A percentile compares a stretch with the other conserved stretches of the same genome.
Conservation (phyloP, 2,113 vertebrate genomes). For the Cichladusa arquata region DNA sequence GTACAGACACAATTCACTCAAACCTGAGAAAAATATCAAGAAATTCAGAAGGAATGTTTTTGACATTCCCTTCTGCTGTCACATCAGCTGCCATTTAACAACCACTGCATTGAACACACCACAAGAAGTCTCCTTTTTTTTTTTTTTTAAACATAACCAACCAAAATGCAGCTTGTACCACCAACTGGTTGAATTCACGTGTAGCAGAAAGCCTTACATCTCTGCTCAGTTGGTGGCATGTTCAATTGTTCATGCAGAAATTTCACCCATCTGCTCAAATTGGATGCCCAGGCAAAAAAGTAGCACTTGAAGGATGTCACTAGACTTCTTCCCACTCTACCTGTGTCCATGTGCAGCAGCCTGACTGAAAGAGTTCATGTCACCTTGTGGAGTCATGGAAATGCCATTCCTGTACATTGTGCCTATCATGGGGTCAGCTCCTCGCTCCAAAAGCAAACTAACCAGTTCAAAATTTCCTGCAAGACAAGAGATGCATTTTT, state of each 20-base stretch:
- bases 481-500: slow-evolving; percentile 60
- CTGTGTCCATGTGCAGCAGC: slow-evolving; percentile 98
- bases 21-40: neutral
- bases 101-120: neutral
- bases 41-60: slow-evolving; percentile 18
- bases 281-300: neutral
- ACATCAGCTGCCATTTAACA: slow-evolving; percentile 30
- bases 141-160: neutral
- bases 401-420: slow-evolving; percentile 97
- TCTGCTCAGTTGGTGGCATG: neutral
- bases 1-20: neutral
- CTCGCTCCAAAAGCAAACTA: slow-evolving; percentile 93
- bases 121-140: neutral
- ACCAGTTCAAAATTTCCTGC: slow-evolving; percentile 98
- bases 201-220: neutral
- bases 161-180: neutral
- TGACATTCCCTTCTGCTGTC: neutral
- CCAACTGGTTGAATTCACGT: slow-evolving; percentile 23
- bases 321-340: slow-evolving; percentile 77
- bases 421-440: slow-evolving; percentile 94
- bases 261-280: slow-evolving; percentile 17
- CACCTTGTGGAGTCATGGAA: slow-evolving; percentile 91
- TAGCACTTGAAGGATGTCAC: neutral
- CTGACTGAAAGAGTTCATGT: slow-evolving; percentile 99
- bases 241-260: slow-evolving; percentile 17